These are phyloP conservation scores for Budorcas taxicolor DNA, from an alignment of 2,113 vertebrate species.

Conservation along the genomic window DNA sequence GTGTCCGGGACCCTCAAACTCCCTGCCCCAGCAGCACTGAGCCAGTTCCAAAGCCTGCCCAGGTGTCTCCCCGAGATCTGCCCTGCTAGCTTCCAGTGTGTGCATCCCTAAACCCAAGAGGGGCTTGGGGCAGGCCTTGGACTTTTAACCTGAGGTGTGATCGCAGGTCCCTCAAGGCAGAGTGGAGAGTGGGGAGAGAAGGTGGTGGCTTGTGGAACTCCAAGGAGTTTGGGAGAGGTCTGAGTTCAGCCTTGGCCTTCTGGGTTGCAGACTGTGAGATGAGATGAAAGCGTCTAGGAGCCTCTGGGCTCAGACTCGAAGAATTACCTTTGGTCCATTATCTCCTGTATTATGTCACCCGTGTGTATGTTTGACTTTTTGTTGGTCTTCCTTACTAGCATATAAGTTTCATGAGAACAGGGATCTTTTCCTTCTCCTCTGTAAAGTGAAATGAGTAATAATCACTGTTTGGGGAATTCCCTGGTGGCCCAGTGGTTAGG, in stretches of 20 bases:
- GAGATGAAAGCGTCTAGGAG: background rate
- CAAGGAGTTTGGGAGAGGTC: background rate
- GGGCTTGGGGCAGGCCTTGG: background rate
- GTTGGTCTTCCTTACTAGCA: background rate
- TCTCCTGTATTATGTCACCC: background rate
- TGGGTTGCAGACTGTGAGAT: accelerated
- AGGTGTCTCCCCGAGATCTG: background rate
- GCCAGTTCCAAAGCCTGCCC: background rate
- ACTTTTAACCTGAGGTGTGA: background rate
- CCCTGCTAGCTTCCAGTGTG: background rate
- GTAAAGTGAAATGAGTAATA: background rate
- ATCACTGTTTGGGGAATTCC: background rate
- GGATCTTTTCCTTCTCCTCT: background rate
- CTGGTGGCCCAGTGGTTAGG: background rate
- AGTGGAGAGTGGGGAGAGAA: background rate
- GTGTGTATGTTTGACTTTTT: background rate
- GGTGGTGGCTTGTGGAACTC: background rate
- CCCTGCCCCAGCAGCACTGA: background rate
- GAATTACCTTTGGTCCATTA: background rate
- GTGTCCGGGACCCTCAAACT: background rate
- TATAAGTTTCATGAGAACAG: background rate
- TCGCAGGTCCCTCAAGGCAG: background rate
- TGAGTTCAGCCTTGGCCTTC: background rate
- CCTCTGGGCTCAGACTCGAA: background rate
- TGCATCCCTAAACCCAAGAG: background rate